Conservation (phyloP, 2,113 vertebrate species). For the Ciconia maguari region DNA sequence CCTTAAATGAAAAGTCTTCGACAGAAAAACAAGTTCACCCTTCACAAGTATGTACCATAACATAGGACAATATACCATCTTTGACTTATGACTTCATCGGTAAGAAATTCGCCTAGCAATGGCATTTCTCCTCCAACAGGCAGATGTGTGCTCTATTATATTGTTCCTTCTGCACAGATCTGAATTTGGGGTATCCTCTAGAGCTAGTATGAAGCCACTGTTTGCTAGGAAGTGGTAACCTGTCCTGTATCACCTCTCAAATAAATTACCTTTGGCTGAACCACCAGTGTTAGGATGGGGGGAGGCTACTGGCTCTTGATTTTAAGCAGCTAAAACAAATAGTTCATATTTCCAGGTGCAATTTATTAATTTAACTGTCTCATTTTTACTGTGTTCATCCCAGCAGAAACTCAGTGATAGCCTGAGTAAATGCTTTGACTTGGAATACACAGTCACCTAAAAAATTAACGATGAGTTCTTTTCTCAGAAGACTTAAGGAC, state of each 20-base stretch:
- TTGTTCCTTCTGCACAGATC: neutral
- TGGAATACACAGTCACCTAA: neutral
- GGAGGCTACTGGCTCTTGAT: neutral
- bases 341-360: neutral
- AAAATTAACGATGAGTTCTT: neutral
- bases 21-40: constrained; percentile 8
- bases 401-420: neutral
- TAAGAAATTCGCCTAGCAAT: neutral
- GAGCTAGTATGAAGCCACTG: neutral
- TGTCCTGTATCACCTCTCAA: neutral
- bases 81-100: neutral
- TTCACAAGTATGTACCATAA: neutral
- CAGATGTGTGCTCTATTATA: neutral
- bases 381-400: neutral
- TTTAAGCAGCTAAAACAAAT: constrained; percentile 5
- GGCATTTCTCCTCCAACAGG: neutral
- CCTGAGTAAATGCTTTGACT: neutral
- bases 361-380: neutral
- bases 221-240: neutral
- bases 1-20: neutral
- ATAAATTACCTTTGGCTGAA: neutral
- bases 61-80: neutral
- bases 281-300: neutral
- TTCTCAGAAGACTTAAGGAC: neutral
- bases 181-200: neutral